Evolutionary conservation across 2,797 vertebrate genomes (phyloP).

Genomic region (Ctenopoma multispine): DNA sequence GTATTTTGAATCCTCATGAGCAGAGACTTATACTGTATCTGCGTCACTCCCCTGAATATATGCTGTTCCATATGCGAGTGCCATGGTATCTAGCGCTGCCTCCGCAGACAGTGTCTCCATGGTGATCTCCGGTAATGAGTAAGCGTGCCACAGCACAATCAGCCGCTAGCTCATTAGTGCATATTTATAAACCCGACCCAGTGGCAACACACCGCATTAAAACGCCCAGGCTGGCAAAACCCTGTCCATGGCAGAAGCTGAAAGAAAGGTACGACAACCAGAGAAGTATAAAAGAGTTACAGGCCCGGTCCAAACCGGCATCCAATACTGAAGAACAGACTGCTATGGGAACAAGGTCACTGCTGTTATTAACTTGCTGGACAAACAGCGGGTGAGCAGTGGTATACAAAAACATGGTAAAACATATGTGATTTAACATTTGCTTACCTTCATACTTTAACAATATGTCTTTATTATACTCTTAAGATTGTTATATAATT

Average conservation of each 20-base stretch:
- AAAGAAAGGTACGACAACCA: conserved; percentile 35
- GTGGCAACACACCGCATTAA: conserved; percentile 51
- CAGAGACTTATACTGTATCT: conserved; percentile 29
- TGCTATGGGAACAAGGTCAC: conserved; percentile 71
- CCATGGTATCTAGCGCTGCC: conserved; percentile 51
- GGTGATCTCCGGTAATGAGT: conserved; percentile 65
- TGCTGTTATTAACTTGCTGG: conserved; percentile 64
- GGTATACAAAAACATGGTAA: conserved; percentile 38
- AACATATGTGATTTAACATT: conserved; percentile 45
- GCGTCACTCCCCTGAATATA: conserved; percentile 36
- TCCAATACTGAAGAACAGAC: conserved; percentile 71
- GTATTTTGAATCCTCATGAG: conserved; percentile 42
- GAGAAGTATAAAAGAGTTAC: conserved; percentile 37
- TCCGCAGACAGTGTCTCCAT: conserved; percentile 63
- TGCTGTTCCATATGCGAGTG: conserved; percentile 38
- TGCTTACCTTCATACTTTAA: conserved; percentile 41
- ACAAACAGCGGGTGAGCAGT: conserved; percentile 55
- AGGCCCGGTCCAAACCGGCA: conserved; percentile 39
- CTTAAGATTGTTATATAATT: conserved; percentile 1
- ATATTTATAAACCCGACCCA: conserved; percentile 72
- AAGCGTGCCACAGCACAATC: conserved; percentile 70
- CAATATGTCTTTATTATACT: conserved; percentile 33
- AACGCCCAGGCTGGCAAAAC: conserved; percentile 56
- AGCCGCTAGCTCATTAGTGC: conserved; percentile 69
- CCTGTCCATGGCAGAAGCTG: conserved; percentile 46